Evolutionary conservation across 1,140 invertebrate species (phyloP).

Genomic region (Laupala kohalensis): DNA sequence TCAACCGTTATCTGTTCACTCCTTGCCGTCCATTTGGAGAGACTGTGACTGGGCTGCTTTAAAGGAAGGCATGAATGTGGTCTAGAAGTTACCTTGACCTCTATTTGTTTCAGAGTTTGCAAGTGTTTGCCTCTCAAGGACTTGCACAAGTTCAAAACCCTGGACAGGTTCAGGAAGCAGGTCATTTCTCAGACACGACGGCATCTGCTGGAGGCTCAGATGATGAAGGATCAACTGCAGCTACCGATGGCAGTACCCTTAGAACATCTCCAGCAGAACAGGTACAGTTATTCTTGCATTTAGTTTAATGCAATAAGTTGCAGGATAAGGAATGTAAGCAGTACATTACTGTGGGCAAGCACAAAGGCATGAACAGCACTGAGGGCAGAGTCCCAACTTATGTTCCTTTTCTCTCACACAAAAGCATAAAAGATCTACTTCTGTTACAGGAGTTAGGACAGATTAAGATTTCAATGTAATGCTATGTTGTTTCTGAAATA

Average conservation of each 20-base stretch:
- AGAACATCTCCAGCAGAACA: constrained; percentile 80
- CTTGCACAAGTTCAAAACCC: constrained; percentile 11
- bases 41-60: no score
- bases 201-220: constrained; percentile 76
- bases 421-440: not conserved
- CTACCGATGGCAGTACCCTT: constrained; percentile 81
- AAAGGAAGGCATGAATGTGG: no score
- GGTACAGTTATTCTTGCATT: not conserved
- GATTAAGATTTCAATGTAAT: no score
- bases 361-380: no score
- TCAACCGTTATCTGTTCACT: no score
- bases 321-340: not conserved
- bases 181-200: constrained; percentile 63
- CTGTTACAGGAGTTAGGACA: no score
- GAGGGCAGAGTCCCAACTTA: no score
- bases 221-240: constrained; percentile 88
- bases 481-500: no score
- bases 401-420: not conserved
- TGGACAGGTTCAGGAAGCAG: constrained; percentile 28
- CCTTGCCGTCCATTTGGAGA: no score
- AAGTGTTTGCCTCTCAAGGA: constrained; percentile 24
- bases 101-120: constrained; percentile 20
- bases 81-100: no score
- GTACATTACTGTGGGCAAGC: no score
- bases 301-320: not conserved